Evolutionary conservation across 2,888 invertebrate species (phyloP).

Genomic region (Gastracanthus pulcherrimus): DNA sequence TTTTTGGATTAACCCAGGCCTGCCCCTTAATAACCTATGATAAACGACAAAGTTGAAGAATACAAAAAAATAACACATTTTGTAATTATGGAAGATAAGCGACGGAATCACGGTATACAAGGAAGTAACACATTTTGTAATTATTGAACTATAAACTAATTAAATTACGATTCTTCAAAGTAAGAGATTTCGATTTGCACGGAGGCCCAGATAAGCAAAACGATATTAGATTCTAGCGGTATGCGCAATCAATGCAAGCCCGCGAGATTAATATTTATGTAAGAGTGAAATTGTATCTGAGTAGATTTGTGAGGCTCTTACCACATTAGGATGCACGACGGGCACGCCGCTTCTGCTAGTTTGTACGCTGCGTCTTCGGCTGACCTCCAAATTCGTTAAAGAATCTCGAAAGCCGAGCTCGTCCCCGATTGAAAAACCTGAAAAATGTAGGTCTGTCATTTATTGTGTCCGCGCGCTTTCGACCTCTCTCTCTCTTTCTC

Average conservation of each 20-base stretch:
- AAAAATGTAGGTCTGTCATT: slow-evolving; percentile 62
- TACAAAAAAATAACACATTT: too few species aligned
- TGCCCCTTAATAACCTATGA: too few species aligned
- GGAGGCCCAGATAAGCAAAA: neutral
- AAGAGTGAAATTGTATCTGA: slow-evolving; percentile 19
- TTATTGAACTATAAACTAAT: too few species aligned
- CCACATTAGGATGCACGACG: slow-evolving; percentile 65
- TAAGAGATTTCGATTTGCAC: too few species aligned
- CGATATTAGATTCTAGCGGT: neutral
- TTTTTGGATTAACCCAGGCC: too few species aligned
- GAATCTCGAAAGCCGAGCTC: slow-evolving; percentile 92
- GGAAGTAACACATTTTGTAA: too few species aligned
- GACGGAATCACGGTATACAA: too few species aligned
- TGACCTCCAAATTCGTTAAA: slow-evolving; percentile 86
- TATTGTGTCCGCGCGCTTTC: neutral
- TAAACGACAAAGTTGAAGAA: too few species aligned
- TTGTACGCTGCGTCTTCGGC: slow-evolving; percentile 83
- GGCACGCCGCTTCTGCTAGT: slow-evolving; percentile 63
- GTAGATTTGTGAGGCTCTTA: slow-evolving; percentile 61
- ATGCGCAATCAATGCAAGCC: neutral
- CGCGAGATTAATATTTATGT: slow-evolving; percentile 3
- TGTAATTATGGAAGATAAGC: too few species aligned
- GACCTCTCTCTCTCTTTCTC: too few species aligned
- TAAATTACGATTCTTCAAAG: too few species aligned
- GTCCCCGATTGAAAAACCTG: slow-evolving; percentile 92